Base-by-base conservation (phyloP, 2,113 vertebrate genomes). In the Globicephala melas region DNA sequence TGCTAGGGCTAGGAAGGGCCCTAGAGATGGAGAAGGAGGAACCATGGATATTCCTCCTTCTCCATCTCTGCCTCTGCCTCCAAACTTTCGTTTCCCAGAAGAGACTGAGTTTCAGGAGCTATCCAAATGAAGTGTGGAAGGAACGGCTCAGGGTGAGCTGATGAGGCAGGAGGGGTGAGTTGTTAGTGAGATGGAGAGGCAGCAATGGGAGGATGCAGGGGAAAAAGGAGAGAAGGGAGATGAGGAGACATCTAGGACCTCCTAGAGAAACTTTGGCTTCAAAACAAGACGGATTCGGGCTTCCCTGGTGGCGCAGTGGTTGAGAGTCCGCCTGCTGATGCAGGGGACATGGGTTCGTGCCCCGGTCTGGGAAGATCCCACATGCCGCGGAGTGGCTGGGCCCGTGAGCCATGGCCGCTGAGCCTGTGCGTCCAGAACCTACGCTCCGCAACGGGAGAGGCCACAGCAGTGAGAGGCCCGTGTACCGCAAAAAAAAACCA, bases 381-480 rank as follows among this genome's bases (percentile, higher is more conserved):
- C 44, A 44, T 44, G 44, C 44, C 8, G 8, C 8, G 9, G 8
- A 44, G 44, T 2, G 8, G 44, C 44, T 44, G 8, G 44, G 44
- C 44, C 44, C 8, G 8, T 44, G 44, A 44, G 44, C 44, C 44
- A 10, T 44, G 44, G 44, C 44, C 8, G 8, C 44, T 44, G 44
- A 44, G 44, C 44, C 44, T 2, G 44, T 2, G 0, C 44, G 0
- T 44, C 44, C 8, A 0, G 44, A 44, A 8, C 44, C 44, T 44
- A 2, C 2, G 44, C 44, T 44, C 44, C 44, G 8, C 44, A 44
- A 10, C 44, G 44, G 44, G 8, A 44, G 44, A 44, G 8, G 44
- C 44, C 9, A 10, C 44, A 47, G 10, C 44, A 47, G 44, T 10
- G 44, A 47, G 44, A 47, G 44, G 44, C 44, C 44, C 9, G 2